Evolutionary conservation across 2,113 vertebrate species (phyloP).

Genomic region (Irena cyanogastra): DNA sequence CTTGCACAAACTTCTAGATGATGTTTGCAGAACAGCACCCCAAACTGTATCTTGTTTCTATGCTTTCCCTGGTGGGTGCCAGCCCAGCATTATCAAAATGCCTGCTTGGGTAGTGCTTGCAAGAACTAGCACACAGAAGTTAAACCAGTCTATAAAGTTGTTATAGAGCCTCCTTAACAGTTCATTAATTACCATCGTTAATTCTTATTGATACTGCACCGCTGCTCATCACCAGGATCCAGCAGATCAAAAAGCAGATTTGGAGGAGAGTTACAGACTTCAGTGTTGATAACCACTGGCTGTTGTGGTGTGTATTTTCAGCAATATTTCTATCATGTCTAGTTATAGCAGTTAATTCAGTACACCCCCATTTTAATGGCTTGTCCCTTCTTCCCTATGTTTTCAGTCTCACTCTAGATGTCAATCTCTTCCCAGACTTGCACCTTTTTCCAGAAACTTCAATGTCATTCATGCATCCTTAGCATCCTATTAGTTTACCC

Average conservation of each 20-base stretch:
- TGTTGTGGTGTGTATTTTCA: too few species aligned
- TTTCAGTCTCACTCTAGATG: too few species aligned
- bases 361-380: too few species aligned
- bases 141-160: background rate
- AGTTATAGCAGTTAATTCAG: too few species aligned
- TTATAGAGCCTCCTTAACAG: background rate
- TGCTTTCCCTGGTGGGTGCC: background rate
- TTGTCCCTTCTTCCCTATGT: too few species aligned
- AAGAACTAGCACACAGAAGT: background rate
- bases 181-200: background rate
- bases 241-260: background rate
- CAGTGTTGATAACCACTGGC: background rate
- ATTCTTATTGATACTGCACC: background rate
- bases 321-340: too few species aligned
- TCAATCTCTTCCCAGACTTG: too few species aligned
- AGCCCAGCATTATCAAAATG: background rate
- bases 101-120: background rate
- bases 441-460: too few species aligned
- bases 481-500: too few species aligned
- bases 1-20: background rate
- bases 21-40: background rate
- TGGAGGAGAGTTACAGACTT: background rate
- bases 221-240: background rate
- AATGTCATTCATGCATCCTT: too few species aligned
- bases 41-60: background rate